Base-by-base conservation (phyloP, 2,113 vertebrate genomes). In the Marcusenius ussheri region DNA sequence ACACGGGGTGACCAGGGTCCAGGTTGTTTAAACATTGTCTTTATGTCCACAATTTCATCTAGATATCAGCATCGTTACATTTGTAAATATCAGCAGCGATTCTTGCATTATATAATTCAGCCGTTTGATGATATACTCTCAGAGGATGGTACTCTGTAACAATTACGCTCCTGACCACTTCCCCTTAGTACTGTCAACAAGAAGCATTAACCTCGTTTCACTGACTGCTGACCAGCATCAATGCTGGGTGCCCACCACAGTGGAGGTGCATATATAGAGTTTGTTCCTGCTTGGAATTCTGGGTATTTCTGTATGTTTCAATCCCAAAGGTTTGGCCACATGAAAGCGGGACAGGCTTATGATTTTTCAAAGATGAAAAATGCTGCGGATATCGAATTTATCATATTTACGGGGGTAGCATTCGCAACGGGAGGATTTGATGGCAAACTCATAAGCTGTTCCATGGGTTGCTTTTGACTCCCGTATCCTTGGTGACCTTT, bases 21-120 rank as follows among this genome's bases (percentile, higher is more conserved):
- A 66, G 56, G 39, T 46, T 88, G 53, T 88, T 56, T 62, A 88
- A 62, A 88, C 51, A 66, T 31, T 45, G 35, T 66, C 56, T 62
- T 88, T 88, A 8, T 17, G 51, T 42, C 15, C 17, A 21, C 49
- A 27, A 4, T 88, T 88, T 58, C 31, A 49, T n/a, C 19, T 31
- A 17, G 35, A 58, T 88, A 45, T 88, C 35, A 46, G 87, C 21
- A 45, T 66, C 19, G 13, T 35, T 56, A 8, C 27, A 35, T 87
- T 84, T 47, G 45, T 84, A 53, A 80, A 13, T 74, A 50, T 13
- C 46, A 51, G 9, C 70, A 47, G 45, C 87, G 47, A 80, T 80
- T 49, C 83, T 42, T 83, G 50, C 58, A 66, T 89, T 87, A 89
- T 87, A 90, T 90, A 80, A 47, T 47, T 19, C 5, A 39, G 31